Conservation (phyloP, 2,113 vertebrate species). For the Aspidoscelis tigris region DNA sequence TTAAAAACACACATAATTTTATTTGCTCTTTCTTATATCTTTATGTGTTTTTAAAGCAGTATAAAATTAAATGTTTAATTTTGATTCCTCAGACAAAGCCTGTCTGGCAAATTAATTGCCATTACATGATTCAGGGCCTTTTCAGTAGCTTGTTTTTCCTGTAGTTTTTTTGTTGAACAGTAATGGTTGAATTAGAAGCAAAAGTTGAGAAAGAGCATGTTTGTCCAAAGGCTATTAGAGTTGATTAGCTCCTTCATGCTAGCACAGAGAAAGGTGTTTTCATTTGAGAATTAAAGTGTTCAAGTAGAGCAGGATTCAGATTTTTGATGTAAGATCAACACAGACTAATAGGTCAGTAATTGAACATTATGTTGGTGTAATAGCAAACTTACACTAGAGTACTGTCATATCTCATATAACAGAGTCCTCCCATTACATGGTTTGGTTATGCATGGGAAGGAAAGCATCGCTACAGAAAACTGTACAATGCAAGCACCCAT, state of each 20-base stretch:
- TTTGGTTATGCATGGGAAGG: too few relatives aligned
- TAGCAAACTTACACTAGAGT: neutral
- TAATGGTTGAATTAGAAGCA: slow-evolving; percentile 53
- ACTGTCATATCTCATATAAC: neutral
- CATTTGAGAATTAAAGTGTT: neutral
- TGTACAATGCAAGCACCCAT: too few relatives aligned
- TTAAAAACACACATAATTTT: too few relatives aligned
- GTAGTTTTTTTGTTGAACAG: slow-evolving; percentile 48
- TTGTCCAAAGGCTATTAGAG: slow-evolving; percentile 1
- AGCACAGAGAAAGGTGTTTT: neutral
- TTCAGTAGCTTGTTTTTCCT: slow-evolving; percentile 35
- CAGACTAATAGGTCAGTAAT: neutral
- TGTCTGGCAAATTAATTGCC: slow-evolving; percentile 65
- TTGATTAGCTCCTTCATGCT: neutral
- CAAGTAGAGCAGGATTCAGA: neutral
- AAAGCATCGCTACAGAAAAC: too few relatives aligned
- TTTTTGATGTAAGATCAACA: slow-evolving; percentile 4
- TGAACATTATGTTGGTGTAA: neutral
- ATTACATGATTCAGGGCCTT: slow-evolving; percentile 29
- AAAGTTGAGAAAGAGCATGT: slow-evolving; percentile 29
- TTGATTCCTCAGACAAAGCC: slow-evolving; percentile 39
- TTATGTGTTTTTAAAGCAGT: slow-evolving; percentile 28
- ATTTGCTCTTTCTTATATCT: slow-evolving; percentile 20
- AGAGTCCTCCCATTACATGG: too few relatives aligned
- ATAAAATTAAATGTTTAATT: slow-evolving; percentile 44